Conservation (phyloP, 2,888 invertebrate genomes). For the Eupelmus urozonus region DNA sequence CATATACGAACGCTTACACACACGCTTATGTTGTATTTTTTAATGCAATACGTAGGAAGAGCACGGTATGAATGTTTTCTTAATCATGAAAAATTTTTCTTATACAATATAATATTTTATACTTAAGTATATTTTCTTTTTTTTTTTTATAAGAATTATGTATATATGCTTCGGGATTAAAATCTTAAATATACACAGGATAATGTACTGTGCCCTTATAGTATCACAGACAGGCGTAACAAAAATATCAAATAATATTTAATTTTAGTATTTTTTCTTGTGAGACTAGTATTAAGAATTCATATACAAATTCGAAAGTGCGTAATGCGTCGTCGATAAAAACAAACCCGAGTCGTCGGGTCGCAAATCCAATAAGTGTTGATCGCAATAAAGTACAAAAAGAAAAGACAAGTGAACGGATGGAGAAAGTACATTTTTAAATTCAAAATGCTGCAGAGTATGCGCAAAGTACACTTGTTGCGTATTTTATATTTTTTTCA, state of each 20-base stretch:
- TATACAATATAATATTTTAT: constrained; percentile 65
- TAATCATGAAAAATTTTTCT: constrained; percentile 64
- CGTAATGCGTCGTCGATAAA: background rate
- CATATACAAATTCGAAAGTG: constrained; percentile 30
- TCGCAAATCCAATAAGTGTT: constrained; percentile 20
- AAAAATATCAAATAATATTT: constrained; percentile 56
- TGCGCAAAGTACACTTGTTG: constrained; percentile 51
- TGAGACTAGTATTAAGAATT: background rate
- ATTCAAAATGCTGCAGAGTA: background rate
- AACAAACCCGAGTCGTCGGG: background rate
- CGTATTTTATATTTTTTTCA: constrained; percentile 29
- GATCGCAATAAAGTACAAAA: constrained; percentile 2
- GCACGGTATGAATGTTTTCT: constrained; percentile 67
- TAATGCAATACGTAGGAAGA: constrained; percentile 64
- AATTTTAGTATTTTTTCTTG: background rate
- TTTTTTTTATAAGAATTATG: constrained; percentile 3
- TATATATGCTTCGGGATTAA: constrained; percentile 30
- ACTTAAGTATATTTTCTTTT: constrained; percentile 22
- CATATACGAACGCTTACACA: constrained; percentile 14
- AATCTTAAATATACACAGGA: constrained; percentile 67
- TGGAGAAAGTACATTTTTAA: background rate
- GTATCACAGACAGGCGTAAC: constrained; percentile 76
- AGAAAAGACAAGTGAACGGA: constrained; percentile 1
- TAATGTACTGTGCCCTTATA: constrained; percentile 75
- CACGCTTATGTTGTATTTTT: background rate